These are phyloP conservation scores for Phocides pigmalion DNA, from an alignment of 1,140 invertebrate species.

Conservation along the genomic window DNA sequence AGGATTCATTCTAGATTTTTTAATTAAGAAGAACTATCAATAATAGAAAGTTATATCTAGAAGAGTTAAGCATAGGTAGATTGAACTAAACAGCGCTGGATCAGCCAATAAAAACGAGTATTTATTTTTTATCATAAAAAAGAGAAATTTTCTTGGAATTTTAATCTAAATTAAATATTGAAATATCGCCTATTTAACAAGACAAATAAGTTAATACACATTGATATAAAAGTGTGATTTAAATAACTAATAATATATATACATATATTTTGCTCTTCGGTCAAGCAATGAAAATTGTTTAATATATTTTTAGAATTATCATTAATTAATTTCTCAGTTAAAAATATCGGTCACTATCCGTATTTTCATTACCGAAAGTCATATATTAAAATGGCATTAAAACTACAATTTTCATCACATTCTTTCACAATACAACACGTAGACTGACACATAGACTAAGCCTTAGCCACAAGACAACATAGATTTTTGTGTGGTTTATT, in stretches of 20 bases:
- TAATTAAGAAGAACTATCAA: not conserved
- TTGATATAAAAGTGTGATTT: constrained; percentile 10
- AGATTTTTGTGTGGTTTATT: constrained; percentile 27
- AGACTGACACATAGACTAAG: constrained; percentile 28
- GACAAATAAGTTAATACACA: not conserved
- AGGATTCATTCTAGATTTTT: not conserved
- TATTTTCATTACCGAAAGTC: too few species aligned
- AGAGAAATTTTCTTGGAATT: not conserved
- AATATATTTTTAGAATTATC: not conserved
- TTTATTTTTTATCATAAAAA: not conserved
- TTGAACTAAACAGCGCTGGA: constrained; percentile 10
- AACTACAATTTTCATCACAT: constrained; percentile 25
- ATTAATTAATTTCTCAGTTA: not conserved
- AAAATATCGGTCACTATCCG: too few species aligned
- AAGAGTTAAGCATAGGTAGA: constrained; percentile 18
- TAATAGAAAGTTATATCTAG: constrained; percentile 4
- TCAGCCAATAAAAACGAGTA: constrained; percentile 25
- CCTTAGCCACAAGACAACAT: constrained; percentile 51
- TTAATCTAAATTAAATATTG: constrained; percentile 2
- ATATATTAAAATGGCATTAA: too few species aligned
- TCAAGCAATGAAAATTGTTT: constrained; percentile 23
- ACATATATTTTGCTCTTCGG: not conserved
- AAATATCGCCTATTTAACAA: not conserved
- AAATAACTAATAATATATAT: not conserved
- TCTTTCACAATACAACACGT: not conserved